Percentiles rank a stretch among this genome's conserved stretches.
These are phyloP conservation scores for Psephotus haematonotus DNA, from an alignment of 2,113 vertebrate genomes.

Conservation along the genomic window DNA sequence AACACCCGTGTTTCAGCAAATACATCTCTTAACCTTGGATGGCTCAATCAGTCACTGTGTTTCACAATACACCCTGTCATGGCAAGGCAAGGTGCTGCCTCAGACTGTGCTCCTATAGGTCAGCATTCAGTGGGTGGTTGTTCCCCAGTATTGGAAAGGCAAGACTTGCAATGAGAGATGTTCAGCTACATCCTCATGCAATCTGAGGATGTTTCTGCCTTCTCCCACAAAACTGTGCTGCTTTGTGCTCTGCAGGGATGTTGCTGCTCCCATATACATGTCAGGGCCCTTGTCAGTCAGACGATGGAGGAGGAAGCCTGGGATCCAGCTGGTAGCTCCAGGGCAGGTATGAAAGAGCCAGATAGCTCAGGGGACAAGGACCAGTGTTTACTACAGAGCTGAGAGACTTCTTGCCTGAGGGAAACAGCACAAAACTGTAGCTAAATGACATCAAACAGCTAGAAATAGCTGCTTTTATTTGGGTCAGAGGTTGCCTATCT, in stretches of 20 bases:
- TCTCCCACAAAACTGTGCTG: accelerated
- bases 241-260: neutral
- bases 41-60: accelerated
- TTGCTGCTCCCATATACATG: neutral
- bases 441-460: neutral
- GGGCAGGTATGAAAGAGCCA: accelerated
- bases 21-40: accelerated
- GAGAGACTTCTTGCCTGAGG: neutral
- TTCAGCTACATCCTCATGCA: neutral
- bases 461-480: slow-evolving; percentile 35
- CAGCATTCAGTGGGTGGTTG: neutral
- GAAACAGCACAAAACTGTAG: neutral
- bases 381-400: neutral
- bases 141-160: accelerated
- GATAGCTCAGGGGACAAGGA: neutral
- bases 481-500: slow-evolving; percentile 40
- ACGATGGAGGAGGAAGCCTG: neutral
- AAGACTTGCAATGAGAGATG: accelerated
- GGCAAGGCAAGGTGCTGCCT: neutral
- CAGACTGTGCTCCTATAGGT: neutral
- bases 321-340: neutral
- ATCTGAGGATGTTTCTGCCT: neutral
- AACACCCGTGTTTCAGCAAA: accelerated
- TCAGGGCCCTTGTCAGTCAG: neutral
- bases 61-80: neutral